Base-by-base conservation (phyloP, 2,888 invertebrate genomes). In the Drosophila sordidula region DNA sequence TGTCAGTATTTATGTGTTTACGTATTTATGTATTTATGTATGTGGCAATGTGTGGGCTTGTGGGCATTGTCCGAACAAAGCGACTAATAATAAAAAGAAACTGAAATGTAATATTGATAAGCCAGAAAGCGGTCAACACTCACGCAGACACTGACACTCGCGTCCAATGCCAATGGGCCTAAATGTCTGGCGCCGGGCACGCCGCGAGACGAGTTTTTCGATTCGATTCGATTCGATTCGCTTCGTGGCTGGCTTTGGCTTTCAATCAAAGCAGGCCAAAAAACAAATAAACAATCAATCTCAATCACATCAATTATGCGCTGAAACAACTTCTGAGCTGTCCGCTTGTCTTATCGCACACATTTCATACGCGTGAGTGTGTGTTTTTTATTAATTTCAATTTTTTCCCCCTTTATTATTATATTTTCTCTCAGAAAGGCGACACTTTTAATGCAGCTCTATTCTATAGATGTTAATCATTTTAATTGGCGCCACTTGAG, bases 231-330 rank as follows among this genome's bases (percentile, higher is more conserved):
- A 18, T 18, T 22, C 25, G 42, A 18, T 34, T 12, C 9, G n/a
- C n/a, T 39, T 52, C 34, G 41, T 46, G 16, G 66, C 47, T 51
- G 65, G 69, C 57, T 50, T 65, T 56, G 64, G 73, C 64, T 67
- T 73, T 80, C 67, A 70, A 74, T 78, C 64, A 70, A 75, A 68
- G 51, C 77, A 39, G 44, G 47, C 67, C 65, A 65, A 3, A n/a
- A 75, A 85, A 79, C 82, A 87, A 82, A 88, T 80, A 83, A 87
- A 84, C 81, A 89, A 83, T 83, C 83, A 83, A 83, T 80, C 89
- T 83, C 87, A 89, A 83, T 89, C 89, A 89, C 83, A 89, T 89
- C 83, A 87, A 83, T 83, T 82, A 88, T 88, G 87, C 83, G 86
- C 46, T 42, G 76, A 79, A 70, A 83, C 80, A 80, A 70, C 80